Evolutionary conservation across 2,797 vertebrate genomes (phyloP).

Genomic region (Pachyuromys duprasi): DNA sequence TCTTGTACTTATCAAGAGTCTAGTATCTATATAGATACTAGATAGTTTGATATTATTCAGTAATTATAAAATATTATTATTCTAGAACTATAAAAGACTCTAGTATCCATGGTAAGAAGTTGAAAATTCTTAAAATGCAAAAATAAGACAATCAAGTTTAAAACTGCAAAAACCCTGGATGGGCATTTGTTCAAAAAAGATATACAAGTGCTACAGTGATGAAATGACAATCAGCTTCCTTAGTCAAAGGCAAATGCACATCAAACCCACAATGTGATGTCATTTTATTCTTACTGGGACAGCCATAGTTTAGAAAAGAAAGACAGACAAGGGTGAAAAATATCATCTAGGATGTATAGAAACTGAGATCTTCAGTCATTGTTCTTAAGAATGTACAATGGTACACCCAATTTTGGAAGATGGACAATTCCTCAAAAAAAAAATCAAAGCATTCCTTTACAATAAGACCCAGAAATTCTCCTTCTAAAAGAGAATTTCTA

Average conservation of each 20-base stretch:
- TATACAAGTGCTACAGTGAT: background rate
- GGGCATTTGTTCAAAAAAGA: background rate
- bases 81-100: background rate
- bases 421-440: background rate
- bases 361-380: background rate
- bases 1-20: background rate
- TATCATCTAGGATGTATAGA: background rate
- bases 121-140: background rate
- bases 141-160: background rate
- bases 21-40: background rate
- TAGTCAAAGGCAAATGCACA: background rate
- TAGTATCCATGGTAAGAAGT: background rate
- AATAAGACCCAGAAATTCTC: background rate
- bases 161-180: background rate
- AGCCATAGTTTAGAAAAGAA: background rate
- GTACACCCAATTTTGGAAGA: background rate
- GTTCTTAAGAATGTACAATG: background rate
- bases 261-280: background rate
- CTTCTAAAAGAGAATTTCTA: background rate
- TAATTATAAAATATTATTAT: constrained; percentile 45
- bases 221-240: background rate
- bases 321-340: background rate
- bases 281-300: background rate
- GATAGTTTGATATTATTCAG: constrained; percentile 26
- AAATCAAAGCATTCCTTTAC: background rate